Percentiles rank a stretch among this genome's conserved stretches.
Evolutionary conservation across 2,888 invertebrate species (phyloP).

Genomic region (Automeris io): DNA sequence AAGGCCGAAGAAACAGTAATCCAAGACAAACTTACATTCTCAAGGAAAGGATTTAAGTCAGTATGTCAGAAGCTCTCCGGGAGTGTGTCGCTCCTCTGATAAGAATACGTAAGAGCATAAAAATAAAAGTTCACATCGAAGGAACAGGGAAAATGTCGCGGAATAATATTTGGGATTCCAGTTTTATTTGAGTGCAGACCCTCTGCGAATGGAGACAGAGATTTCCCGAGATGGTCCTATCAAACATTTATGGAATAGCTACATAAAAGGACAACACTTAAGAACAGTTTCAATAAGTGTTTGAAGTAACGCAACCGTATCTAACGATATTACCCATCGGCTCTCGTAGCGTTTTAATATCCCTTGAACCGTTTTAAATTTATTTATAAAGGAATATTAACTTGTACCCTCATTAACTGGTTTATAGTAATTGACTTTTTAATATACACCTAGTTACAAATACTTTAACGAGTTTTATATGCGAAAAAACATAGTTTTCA

Average conservation of each 20-base stretch:
- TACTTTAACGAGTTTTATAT: too few species aligned
- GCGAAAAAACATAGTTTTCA: too few species aligned
- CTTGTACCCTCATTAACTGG: background rate
- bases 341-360: slow-evolving; percentile 15
- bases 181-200: slow-evolving; percentile 76
- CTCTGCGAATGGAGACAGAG: slow-evolving; percentile 74
- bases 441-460: too few species aligned
- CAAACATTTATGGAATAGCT: slow-evolving; percentile 76
- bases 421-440: too few species aligned
- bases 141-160: slow-evolving; percentile 70
- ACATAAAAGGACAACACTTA: slow-evolving; percentile 75
- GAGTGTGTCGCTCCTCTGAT: slow-evolving; percentile 70
- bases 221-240: slow-evolving; percentile 76
- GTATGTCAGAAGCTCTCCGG: slow-evolving; percentile 65
- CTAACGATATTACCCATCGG: slow-evolving; percentile 27
- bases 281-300: slow-evolving; percentile 74
- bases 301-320: slow-evolving; percentile 47
- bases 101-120: slow-evolving; percentile 75
- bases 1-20: slow-evolving; percentile 39
- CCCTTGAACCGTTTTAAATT: slow-evolving; percentile 12
- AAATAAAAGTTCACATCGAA: slow-evolving; percentile 76
- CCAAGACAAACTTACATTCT: slow-evolving; percentile 49
- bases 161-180: slow-evolving; percentile 75
- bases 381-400: slow-evolving; percentile 1
- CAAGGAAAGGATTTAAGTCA: slow-evolving; percentile 63